phyloP scores from a whole-genome alignment of 2,888 invertebrate genomes.

The Parapristionchus giblindavisi region DNA sequence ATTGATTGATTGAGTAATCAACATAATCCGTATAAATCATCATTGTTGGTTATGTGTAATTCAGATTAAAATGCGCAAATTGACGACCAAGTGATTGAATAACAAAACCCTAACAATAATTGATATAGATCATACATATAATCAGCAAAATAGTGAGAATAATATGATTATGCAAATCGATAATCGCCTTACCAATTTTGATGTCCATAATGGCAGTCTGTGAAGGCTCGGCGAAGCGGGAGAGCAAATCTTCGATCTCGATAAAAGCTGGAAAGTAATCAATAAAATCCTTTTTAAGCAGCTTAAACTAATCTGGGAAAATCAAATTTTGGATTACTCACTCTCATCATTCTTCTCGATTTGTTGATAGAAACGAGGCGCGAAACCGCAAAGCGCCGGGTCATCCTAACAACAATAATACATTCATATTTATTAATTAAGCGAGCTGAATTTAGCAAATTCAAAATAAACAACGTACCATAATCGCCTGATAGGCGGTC shows the following conservation, averaged over 20 bases:
- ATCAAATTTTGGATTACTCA: slow-evolving; percentile 51
- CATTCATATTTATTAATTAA: neutral
- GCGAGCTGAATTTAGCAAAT: slow-evolving; percentile 52
- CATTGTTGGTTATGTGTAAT: neutral
- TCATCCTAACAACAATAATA: slow-evolving; percentile 45
- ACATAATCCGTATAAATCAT: neutral
- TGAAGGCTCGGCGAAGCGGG: slow-evolving; percentile 86
- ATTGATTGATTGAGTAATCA: neutral
- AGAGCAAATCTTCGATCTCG: slow-evolving; percentile 90
- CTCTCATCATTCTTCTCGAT: slow-evolving; percentile 72
- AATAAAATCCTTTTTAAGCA: neutral
- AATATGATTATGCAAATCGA: slow-evolving; percentile 10
- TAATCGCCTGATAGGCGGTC: slow-evolving; percentile 70
- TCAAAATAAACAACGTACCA: neutral
- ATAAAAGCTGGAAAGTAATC: slow-evolving; percentile 78
- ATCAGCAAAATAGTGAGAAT: too few relatives aligned
- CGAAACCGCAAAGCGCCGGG: slow-evolving; percentile 63
- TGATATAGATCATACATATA: neutral
- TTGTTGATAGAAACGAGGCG: slow-evolving; percentile 72
- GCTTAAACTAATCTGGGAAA: neutral
- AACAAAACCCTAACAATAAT: neutral
- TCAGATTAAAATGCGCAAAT: neutral
- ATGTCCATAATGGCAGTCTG: slow-evolving; percentile 97
- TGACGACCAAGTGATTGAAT: too few relatives aligned
- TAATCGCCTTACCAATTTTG: slow-evolving; percentile 81